Conservation (phyloP, 2,888 invertebrate species). For the Drosophila macrospina region DNA sequence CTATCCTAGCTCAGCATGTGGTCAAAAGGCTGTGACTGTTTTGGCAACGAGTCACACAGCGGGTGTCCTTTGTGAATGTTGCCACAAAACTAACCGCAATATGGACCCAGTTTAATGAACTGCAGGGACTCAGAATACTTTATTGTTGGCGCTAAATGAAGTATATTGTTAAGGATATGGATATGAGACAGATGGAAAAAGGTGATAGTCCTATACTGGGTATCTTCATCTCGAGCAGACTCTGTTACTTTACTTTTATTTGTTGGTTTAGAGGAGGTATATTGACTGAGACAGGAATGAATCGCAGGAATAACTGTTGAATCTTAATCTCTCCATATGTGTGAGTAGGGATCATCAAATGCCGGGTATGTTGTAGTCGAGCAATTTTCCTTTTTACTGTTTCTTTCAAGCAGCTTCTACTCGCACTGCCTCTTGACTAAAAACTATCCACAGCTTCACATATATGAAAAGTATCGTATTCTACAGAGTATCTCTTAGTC, state of each 20-base stretch:
- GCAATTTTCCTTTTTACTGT: too few species aligned
- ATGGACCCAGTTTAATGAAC: slow-evolving; percentile 62
- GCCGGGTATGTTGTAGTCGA: too few species aligned
- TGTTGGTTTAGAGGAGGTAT: too few species aligned
- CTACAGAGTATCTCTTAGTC: not conserved
- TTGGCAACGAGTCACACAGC: slow-evolving; percentile 58
- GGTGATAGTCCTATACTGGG: not conserved
- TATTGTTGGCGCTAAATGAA: not conserved
- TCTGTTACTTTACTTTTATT: too few species aligned
- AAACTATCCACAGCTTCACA: not conserved
- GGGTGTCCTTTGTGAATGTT: slow-evolving; percentile 55
- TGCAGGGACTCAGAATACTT: slow-evolving; percentile 33
- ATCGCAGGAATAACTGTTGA: too few species aligned
- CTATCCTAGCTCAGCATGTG: slow-evolving; percentile 28
- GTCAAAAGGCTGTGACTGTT: slow-evolving; percentile 70
- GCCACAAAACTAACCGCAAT: slow-evolving; percentile 60
- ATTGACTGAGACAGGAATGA: not conserved
- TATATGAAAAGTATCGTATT: not conserved
- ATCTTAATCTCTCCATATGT: too few species aligned
- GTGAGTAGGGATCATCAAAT: too few species aligned
- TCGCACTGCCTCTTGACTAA: too few species aligned
- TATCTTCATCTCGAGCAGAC: too few species aligned
- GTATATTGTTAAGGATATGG: not conserved
- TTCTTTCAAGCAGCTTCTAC: too few species aligned
- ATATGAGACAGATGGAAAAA: not conserved